phyloP scores from a whole-genome alignment of 2,888 invertebrate genomes.

The Baronia brevicornis region DNA sequence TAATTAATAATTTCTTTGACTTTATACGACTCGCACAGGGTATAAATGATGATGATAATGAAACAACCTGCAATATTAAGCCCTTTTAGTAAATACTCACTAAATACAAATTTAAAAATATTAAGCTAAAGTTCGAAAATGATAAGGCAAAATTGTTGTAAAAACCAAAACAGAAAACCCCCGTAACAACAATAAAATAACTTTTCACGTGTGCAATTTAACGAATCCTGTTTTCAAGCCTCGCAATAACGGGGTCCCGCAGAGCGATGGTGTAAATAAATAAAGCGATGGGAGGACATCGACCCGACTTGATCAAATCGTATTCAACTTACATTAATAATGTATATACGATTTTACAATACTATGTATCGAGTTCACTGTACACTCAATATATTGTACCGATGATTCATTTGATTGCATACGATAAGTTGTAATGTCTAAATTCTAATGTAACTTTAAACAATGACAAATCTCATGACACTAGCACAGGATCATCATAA shows the following conservation, averaged over 20 bases:
- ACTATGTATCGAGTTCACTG: constrained; percentile 51
- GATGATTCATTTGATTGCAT: background rate
- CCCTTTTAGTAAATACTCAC: too few relatives aligned
- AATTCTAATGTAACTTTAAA: background rate
- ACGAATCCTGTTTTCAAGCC: constrained; percentile 63
- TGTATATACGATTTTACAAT: constrained; percentile 54
- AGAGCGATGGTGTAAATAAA: constrained; percentile 60
- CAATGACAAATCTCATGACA: background rate
- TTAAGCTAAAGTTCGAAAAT: constrained; percentile 1
- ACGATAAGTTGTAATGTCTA: background rate
- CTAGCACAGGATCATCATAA: too few relatives aligned
- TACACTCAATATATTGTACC: constrained; percentile 34
- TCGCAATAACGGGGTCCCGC: constrained; percentile 57
- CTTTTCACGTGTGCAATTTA: constrained; percentile 26
- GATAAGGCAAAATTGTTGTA: constrained; percentile 1
- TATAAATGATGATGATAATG: too few relatives aligned
- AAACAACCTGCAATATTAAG: too few relatives aligned
- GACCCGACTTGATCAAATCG: constrained; percentile 64
- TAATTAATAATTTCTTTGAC: too few relatives aligned
- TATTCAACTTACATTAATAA: constrained; percentile 45
- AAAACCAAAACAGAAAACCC: constrained; percentile 9
- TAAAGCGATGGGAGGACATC: constrained; percentile 62
- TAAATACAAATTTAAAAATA: too few relatives aligned
- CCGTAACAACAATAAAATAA: constrained; percentile 21
- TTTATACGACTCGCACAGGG: too few relatives aligned